These are phyloP conservation scores for Paramuricea clavata DNA, from an alignment of 92 coral and sea anemone genomes.

Conservation along the genomic window DNA sequence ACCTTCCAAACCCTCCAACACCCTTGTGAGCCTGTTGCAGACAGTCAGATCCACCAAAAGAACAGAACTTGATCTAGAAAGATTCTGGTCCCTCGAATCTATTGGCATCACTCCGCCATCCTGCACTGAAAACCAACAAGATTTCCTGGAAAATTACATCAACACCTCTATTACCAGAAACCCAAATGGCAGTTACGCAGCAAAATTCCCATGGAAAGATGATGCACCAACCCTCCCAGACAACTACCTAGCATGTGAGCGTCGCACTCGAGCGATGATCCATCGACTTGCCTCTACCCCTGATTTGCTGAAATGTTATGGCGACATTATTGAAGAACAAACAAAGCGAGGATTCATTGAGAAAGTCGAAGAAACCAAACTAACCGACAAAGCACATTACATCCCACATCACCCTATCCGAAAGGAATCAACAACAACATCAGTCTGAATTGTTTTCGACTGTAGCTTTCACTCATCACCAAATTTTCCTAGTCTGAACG, in stretches of 20 bases:
- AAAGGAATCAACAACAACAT: constrained; percentile 12
- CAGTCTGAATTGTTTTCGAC: constrained; percentile 13
- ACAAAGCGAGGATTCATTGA: constrained; percentile 24
- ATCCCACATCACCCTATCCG: constrained; percentile 24
- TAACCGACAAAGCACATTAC: neutral
- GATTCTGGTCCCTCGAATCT: constrained; percentile 56
- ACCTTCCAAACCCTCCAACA: neutral
- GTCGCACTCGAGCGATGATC: constrained; percentile 58
- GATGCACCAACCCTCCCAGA: constrained; percentile 57
- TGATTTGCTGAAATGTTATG: neutral
- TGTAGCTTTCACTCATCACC: neutral
- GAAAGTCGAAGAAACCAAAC: neutral
- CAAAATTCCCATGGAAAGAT: constrained; percentile 71
- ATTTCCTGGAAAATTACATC: constrained; percentile 55
- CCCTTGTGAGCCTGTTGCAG: neutral
- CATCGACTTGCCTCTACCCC: constrained; percentile 41
- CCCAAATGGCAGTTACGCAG: constrained; percentile 57
- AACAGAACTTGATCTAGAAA: constrained; percentile 27
- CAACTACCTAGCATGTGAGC: constrained; percentile 40
- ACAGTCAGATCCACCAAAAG: constrained; percentile 12
- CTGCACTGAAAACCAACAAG: constrained; percentile 13
- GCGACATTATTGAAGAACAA: neutral
- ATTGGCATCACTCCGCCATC: constrained; percentile 59
- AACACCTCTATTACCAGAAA: constrained; percentile 52
- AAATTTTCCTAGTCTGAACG: neutral